A percentile compares a stretch with the other conserved stretches of the same genome.
phyloP scores from a whole-genome alignment of 2,888 invertebrate genomes.

The Clostera curtula region DNA sequence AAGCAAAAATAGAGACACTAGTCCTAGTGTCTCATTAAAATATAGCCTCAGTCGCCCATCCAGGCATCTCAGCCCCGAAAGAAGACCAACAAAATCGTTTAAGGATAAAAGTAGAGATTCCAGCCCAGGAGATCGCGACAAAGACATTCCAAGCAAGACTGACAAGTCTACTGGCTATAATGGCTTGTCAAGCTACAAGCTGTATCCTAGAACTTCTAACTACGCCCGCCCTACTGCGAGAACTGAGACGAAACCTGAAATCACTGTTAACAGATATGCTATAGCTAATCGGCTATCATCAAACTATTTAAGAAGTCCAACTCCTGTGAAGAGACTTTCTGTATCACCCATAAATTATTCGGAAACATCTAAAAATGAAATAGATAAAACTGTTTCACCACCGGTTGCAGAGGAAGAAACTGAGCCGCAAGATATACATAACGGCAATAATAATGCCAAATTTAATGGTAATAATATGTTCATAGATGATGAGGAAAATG shows the following conservation, averaged over 20 bases:
- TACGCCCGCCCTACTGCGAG: constrained; percentile 46
- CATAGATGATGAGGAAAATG: constrained; percentile 31
- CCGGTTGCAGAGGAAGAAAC: constrained; percentile 28
- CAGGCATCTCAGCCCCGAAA: constrained; percentile 68
- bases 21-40: constrained; percentile 66
- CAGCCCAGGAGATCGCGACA: constrained; percentile 71
- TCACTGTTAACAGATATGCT: constrained; percentile 47
- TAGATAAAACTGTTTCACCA: constrained; percentile 33
- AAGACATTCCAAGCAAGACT: constrained; percentile 74
- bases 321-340: constrained; percentile 50
- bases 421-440: constrained; percentile 20
- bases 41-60: constrained; percentile 57
- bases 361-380: constrained; percentile 35
- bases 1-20: constrained; percentile 71
- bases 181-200: constrained; percentile 64
- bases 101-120: constrained; percentile 72
- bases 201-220: constrained; percentile 66
- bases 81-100: constrained; percentile 46
- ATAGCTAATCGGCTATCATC: constrained; percentile 59
- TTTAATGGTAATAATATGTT: constrained; percentile 18
- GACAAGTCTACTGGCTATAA: constrained; percentile 71
- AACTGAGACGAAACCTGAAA: constrained; percentile 45
- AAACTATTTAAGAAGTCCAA: constrained; percentile 57
- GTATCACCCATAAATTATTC: constrained; percentile 50
- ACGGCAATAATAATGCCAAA: constrained; percentile 19